Conservation (phyloP, 1,140 invertebrate species). For the Steinernema feltiae region DNA sequence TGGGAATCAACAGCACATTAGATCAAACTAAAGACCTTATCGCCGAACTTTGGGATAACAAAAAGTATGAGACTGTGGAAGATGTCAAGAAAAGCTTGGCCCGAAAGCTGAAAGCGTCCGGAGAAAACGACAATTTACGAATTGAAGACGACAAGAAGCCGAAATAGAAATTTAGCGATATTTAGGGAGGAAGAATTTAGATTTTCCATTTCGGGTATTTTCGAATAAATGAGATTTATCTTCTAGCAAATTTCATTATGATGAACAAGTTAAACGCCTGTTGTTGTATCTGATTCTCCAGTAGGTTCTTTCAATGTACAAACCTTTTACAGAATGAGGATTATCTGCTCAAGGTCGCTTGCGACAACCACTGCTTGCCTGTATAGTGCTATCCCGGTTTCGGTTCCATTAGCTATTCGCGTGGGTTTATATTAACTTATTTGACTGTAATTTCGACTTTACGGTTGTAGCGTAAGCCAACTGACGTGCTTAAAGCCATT, state of each 20-base stretch:
- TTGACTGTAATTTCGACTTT: background rate
- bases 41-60: background rate
- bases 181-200: no score
- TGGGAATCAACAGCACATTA: slow-evolving; percentile 19
- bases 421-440: background rate
- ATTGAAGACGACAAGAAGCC: background rate
- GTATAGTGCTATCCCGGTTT: background rate
- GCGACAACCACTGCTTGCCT: background rate
- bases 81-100: background rate
- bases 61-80: slow-evolving; percentile 2
- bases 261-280: no score
- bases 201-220: no score
- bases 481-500: slow-evolving; percentile 50
- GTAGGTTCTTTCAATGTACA: no score
- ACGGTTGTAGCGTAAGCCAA: slow-evolving; percentile 48
- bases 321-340: background rate
- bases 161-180: background rate
- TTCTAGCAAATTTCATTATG: no score
- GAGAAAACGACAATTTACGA: background rate
- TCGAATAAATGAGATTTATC: no score
- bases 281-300: background rate
- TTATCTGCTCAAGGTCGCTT: background rate
- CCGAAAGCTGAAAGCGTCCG: background rate
- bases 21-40: slow-evolving; percentile 12
- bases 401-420: background rate